Evolutionary conservation across 2,888 invertebrate species (phyloP).

Genomic region (Hesperia comma): DNA sequence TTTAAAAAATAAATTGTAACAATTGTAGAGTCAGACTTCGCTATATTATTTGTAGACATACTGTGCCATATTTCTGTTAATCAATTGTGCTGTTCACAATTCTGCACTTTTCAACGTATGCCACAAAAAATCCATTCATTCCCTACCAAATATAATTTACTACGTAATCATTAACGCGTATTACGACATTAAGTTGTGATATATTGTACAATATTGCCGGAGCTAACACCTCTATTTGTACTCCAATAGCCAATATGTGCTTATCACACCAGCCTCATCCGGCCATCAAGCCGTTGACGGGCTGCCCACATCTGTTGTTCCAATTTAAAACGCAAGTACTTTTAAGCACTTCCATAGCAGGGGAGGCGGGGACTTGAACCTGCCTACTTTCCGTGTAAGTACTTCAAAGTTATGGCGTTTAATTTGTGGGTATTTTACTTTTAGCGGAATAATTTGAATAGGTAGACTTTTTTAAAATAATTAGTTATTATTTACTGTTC

Average conservation of each 20-base stretch:
- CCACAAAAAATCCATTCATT: too few species aligned
- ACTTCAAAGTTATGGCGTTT: background rate
- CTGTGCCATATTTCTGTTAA: too few species aligned
- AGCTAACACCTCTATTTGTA: slow-evolving; percentile 42
- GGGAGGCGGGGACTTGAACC: slow-evolving; percentile 6
- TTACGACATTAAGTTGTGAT: background rate
- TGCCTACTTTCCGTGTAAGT: slow-evolving; percentile 1
- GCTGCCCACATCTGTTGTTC: slow-evolving; percentile 77
- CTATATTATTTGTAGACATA: too few species aligned
- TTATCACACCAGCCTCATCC: slow-evolving; percentile 70
- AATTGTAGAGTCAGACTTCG: too few species aligned
- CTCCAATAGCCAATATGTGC: slow-evolving; percentile 61
- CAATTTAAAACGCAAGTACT: slow-evolving; percentile 63
- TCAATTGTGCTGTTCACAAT: too few species aligned
- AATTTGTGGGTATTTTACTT: background rate
- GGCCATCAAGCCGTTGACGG: slow-evolving; percentile 71
- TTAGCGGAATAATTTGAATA: background rate
- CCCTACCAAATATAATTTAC: too few species aligned
- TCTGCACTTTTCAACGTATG: too few species aligned
- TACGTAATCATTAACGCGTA: too few species aligned
- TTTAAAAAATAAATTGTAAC: too few species aligned
- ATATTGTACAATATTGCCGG: slow-evolving; percentile 1
- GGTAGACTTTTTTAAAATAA: too few species aligned
- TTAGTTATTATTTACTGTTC: too few species aligned
- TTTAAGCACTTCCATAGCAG: slow-evolving; percentile 37